A percentile compares a stretch with the other conserved stretches of the same genome.
Evolutionary conservation across 2,113 vertebrate species (phyloP).

Genomic region (Pachypanchax playfairii): DNA sequence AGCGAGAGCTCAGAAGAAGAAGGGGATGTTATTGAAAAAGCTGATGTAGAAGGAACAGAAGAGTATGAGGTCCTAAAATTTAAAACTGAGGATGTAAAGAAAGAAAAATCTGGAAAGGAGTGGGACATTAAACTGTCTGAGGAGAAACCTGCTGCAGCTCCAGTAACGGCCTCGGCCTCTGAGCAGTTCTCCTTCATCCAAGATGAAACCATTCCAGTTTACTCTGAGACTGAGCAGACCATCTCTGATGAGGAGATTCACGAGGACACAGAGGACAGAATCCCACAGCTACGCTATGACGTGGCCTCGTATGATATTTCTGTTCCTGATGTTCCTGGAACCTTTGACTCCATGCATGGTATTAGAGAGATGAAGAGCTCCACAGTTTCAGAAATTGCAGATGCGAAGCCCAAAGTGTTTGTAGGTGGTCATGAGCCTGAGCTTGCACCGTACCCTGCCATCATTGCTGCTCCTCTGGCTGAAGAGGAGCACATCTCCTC

Average conservation of each 20-base stretch:
- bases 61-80: slow-evolving; percentile 77
- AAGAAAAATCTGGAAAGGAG: slow-evolving; percentile 70
- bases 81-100: slow-evolving; percentile 72
- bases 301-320: slow-evolving; percentile 85
- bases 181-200: slow-evolving; percentile 95
- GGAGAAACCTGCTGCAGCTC: slow-evolving; percentile 36
- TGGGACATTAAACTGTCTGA: slow-evolving; percentile 62
- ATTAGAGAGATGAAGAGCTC: slow-evolving; percentile 80
- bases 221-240: slow-evolving; percentile 97
- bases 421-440: slow-evolving; percentile 80
- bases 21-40: slow-evolving; percentile 91
- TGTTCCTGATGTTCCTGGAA: slow-evolving; percentile 84
- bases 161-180: slow-evolving; percentile 61
- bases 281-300: slow-evolving; percentile 87
- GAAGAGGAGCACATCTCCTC: slow-evolving; percentile 98
- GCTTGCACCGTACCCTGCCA: slow-evolving; percentile 84
- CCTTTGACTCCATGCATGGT: slow-evolving; percentile 86
- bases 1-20: slow-evolving; percentile 82
- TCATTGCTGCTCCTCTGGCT: slow-evolving; percentile 92
- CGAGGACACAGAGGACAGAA: slow-evolving; percentile 90
- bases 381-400: slow-evolving; percentile 62
- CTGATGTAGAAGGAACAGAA: slow-evolving; percentile 90
- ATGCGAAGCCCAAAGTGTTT: slow-evolving; percentile 81
- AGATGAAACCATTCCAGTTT: slow-evolving; percentile 96
- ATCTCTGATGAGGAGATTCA: slow-evolving; percentile 98